phyloP scores from a whole-genome alignment of 2,113 vertebrate species.

The Megaceryle maxima region DNA sequence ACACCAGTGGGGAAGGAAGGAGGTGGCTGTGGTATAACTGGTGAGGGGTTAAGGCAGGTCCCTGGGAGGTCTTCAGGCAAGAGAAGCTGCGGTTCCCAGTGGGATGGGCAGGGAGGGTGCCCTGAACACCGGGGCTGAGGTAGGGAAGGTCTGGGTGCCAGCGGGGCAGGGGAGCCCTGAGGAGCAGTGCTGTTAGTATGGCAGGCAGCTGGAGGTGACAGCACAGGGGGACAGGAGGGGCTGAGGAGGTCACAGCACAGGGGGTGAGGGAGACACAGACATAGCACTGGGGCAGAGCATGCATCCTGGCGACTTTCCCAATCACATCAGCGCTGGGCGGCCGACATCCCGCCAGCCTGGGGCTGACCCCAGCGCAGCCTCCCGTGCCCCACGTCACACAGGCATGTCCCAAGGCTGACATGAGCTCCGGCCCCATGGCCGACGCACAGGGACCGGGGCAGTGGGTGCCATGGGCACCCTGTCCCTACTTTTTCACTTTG shows the following conservation, averaged over 20 bases:
- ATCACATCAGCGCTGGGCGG: background rate
- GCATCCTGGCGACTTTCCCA: background rate
- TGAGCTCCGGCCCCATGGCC: background rate
- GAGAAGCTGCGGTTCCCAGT: background rate
- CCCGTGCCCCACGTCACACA: background rate
- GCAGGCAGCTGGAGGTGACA: background rate
- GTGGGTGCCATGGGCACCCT: background rate
- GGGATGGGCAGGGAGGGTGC: background rate
- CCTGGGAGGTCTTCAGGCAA: background rate
- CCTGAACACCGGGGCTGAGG: background rate
- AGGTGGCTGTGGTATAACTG: background rate
- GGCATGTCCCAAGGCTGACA: background rate
- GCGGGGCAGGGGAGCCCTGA: background rate
- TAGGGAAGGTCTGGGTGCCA: background rate
- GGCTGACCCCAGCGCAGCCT: background rate
- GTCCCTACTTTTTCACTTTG: conserved; percentile 82
- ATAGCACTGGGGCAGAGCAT: background rate
- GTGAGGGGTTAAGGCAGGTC: background rate
- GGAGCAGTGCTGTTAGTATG: background rate
- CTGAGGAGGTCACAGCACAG: background rate
- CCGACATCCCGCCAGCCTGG: background rate
- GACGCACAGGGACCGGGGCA: background rate
- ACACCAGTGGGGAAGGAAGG: background rate
- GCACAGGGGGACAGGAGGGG: background rate
- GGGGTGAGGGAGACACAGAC: background rate